Percentiles rank a stretch among this genome's conserved stretches.
phyloP scores from a whole-genome alignment of 2,113 vertebrate genomes.

The Uropsilus gracilis region DNA sequence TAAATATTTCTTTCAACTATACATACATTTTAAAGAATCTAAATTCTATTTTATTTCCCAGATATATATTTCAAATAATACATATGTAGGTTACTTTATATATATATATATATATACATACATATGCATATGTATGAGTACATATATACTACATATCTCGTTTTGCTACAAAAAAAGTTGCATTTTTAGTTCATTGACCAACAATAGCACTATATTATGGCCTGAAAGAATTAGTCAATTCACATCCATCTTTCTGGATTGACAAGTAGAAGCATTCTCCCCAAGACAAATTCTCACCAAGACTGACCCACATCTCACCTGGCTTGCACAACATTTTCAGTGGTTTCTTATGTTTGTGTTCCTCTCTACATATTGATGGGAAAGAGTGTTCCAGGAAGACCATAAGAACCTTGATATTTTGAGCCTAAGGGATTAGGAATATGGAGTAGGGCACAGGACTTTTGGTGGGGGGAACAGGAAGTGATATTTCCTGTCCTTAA shows the following conservation, averaged over 20 bases:
- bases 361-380: not conserved
- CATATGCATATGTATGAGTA: too few species aligned
- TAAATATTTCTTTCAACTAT: not conserved
- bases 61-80: too few species aligned
- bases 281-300: not conserved
- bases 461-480: not conserved
- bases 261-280: not conserved
- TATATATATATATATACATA: too few species aligned
- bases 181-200: not conserved
- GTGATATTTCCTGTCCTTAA: not conserved
- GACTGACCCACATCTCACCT: not conserved
- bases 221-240: not conserved
- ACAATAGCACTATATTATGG: not conserved
- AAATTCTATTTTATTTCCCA: not conserved
- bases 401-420: not conserved
- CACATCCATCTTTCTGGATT: not conserved
- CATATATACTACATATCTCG: too few species aligned
- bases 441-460: not conserved
- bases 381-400: not conserved
- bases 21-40: not conserved
- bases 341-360: not conserved
- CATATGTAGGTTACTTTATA: too few species aligned
- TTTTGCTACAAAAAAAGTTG: too few species aligned
- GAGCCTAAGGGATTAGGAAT: not conserved
- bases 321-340: not conserved